Conservation (phyloP, 2,888 invertebrate genomes). For the Exephanes ischioxanthus region DNA sequence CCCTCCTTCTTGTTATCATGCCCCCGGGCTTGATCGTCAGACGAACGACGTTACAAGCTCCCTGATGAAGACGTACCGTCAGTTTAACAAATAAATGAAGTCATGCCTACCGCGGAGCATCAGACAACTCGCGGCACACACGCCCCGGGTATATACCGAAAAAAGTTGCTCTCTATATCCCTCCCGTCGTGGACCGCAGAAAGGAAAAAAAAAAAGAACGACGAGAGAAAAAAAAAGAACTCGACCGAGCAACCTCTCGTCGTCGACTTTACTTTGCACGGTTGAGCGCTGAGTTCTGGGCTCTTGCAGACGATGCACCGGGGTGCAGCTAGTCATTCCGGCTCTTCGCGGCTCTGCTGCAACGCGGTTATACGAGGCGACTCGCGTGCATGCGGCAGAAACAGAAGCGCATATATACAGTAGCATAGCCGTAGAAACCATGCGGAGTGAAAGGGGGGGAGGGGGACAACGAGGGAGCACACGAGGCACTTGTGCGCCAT, state of each 20-base stretch:
- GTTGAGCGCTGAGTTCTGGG: conserved; percentile 42
- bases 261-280: conserved; percentile 51
- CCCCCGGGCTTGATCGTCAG: conserved; percentile 46
- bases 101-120: conserved; percentile 52
- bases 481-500: conserved; percentile 75
- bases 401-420: conserved; percentile 17
- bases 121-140: conserved; percentile 16
- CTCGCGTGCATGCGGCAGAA: conserved; percentile 26
- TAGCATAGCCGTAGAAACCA: conserved; percentile 8
- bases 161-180: conserved; percentile 49
- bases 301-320: conserved; percentile 39
- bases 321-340: conserved; percentile 32
- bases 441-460: neutral
- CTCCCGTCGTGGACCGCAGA: conserved; percentile 8
- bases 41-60: conserved; percentile 42
- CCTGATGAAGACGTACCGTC: conserved; percentile 58
- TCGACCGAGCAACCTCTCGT: conserved; percentile 37
- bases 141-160: conserved; percentile 43
- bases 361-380: conserved; percentile 20
- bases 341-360: conserved; percentile 26
- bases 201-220: conserved; percentile 8
- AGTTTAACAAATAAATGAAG: conserved; percentile 61
- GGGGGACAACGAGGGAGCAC: conserved; percentile 61
- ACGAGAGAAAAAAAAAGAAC: conserved; percentile 23
- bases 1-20: conserved; percentile 55